A percentile compares a stretch with the other conserved stretches of the same genome.
phyloP scores from a whole-genome alignment of 2,888 invertebrate species.

The Beris chalybata region DNA sequence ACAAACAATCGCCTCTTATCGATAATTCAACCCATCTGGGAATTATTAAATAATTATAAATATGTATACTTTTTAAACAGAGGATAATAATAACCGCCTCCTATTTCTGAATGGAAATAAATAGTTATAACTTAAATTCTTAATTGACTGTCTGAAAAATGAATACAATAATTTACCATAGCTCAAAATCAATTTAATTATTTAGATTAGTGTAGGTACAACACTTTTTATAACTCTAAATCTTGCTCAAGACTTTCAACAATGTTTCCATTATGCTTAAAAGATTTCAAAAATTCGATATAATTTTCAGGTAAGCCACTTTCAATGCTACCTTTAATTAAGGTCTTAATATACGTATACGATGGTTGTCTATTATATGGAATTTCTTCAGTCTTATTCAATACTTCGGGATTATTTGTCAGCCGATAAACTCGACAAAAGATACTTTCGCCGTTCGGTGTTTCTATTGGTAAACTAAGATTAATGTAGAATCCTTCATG shows the following conservation, averaged over 20 bases:
- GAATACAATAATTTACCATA: neutral
- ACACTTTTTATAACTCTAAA: constrained; percentile 49
- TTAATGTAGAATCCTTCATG: constrained; percentile 70
- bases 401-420: constrained; percentile 59
- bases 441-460: constrained; percentile 57
- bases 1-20: too few species aligned
- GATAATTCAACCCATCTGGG: too few species aligned
- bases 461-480: constrained; percentile 61
- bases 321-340: constrained; percentile 52
- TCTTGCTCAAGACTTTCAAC: constrained; percentile 55
- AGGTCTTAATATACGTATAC: constrained; percentile 64
- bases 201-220: neutral
- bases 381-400: constrained; percentile 54
- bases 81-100: too few species aligned
- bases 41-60: too few species aligned
- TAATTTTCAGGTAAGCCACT: constrained; percentile 71
- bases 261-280: constrained; percentile 74
- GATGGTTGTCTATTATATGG: constrained; percentile 74
- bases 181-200: neutral
- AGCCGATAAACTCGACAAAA: constrained; percentile 74
- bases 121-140: too few species aligned
- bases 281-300: constrained; percentile 64
- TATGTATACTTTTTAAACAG: too few species aligned
- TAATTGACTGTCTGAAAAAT: neutral
- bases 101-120: too few species aligned